These are phyloP conservation scores for Euplagia quadripunctaria DNA, from an alignment of 2,888 invertebrate species.

Conservation along the genomic window DNA sequence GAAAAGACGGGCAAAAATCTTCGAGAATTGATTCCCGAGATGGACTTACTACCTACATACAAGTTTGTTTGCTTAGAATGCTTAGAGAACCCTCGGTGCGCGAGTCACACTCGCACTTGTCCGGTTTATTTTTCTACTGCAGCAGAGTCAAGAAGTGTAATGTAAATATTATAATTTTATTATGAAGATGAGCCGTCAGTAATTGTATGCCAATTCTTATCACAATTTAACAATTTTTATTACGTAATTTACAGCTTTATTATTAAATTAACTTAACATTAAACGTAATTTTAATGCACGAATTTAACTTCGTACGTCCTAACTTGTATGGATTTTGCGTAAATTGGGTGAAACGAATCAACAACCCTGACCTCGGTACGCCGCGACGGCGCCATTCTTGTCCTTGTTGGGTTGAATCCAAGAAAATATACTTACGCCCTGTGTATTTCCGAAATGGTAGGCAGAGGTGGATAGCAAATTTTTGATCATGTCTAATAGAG, in stretches of 20 bases:
- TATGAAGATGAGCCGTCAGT: too few relatives aligned
- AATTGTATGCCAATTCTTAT: too few relatives aligned
- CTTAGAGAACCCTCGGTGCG: too few relatives aligned
- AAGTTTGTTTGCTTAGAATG: too few relatives aligned
- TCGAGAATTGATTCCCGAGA: too few relatives aligned
- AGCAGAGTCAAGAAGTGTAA: too few relatives aligned
- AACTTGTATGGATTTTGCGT: neutral
- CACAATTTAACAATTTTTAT: too few relatives aligned
- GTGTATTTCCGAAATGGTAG: neutral
- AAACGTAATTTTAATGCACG: neutral
- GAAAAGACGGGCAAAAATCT: too few relatives aligned
- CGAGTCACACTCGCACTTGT: too few relatives aligned
- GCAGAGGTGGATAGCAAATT: neutral
- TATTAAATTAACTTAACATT: neutral
- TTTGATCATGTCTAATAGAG: neutral
- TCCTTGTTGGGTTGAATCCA: neutral
- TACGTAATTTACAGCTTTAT: neutral
- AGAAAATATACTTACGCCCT: neutral
- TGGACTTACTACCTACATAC: too few relatives aligned
- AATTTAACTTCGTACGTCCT: neutral
- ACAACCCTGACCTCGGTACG: neutral
- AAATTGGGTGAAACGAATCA: conserved; percentile 2
- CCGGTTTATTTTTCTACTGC: too few relatives aligned
- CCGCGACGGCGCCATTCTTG: neutral
- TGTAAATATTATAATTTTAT: too few relatives aligned